phyloP scores from a whole-genome alignment of 2,888 invertebrate genomes.

The Stramonita haemastoma region DNA sequence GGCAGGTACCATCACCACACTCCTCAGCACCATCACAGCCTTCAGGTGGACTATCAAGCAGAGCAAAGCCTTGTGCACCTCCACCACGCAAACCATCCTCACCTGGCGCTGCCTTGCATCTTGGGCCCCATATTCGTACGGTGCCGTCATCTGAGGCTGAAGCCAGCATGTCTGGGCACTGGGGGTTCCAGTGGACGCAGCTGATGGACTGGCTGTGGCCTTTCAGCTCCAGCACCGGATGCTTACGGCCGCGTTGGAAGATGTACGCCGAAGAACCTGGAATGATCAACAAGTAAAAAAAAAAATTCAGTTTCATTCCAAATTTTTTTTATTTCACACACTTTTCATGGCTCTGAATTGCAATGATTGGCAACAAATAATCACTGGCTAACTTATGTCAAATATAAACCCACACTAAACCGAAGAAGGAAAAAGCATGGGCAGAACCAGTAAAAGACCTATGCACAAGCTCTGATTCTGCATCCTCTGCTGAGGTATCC shows the following conservation, averaged over 20 bases:
- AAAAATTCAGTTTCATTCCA: neutral
- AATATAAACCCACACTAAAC: too few relatives aligned
- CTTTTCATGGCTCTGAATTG: too few relatives aligned
- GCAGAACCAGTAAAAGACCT: too few relatives aligned
- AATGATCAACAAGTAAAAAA: neutral
- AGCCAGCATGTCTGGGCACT: conserved; percentile 90
- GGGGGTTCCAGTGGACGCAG: conserved; percentile 98
- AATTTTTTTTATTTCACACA: too few relatives aligned
- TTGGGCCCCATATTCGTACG: conserved; percentile 95
- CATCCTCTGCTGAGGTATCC: too few relatives aligned
- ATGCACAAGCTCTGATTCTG: too few relatives aligned
- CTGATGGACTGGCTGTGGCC: conserved; percentile 98
- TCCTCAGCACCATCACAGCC: neutral
- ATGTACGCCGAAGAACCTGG: conserved; percentile 91
- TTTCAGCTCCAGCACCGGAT: conserved; percentile 90
- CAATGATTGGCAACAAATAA: too few relatives aligned
- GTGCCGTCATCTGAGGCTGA: conserved; percentile 98
- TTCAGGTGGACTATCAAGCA: neutral
- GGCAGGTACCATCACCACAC: too few relatives aligned
- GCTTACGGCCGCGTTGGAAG: conserved; percentile 94
- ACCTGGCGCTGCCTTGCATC: conserved; percentile 58
- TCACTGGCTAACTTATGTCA: too few relatives aligned
- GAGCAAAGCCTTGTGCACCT: neutral
- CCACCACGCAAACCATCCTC: neutral
- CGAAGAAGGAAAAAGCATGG: too few relatives aligned